A percentile compares a stretch with the other conserved stretches of the same genome.
Evolutionary conservation across 2,797 vertebrate genomes (phyloP).

Genomic region (Myotis myotis): DNA sequence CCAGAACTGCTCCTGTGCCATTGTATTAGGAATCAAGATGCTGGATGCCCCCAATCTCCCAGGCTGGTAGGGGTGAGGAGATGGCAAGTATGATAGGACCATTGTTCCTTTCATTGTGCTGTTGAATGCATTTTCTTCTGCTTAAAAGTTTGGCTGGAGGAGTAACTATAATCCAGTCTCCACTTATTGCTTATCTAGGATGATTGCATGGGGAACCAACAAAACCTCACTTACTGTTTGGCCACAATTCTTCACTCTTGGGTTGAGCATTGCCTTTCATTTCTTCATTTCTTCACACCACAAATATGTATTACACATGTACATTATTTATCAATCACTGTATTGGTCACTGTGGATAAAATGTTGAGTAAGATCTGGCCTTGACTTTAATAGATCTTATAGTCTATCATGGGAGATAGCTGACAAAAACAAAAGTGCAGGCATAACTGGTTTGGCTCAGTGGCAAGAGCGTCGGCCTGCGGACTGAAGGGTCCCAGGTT

Average conservation of each 20-base stretch:
- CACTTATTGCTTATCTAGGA: not conserved
- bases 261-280: not conserved
- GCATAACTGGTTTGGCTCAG: no score
- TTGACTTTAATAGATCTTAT: not conserved
- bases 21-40: constrained; percentile 26
- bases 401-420: not conserved
- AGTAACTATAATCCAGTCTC: not conserved
- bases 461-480: no score
- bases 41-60: not conserved
- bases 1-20: not conserved
- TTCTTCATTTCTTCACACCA: not conserved
- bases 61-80: not conserved
- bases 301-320: not conserved
- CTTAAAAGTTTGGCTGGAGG: not conserved
- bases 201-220: not conserved
- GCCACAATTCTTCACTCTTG: not conserved
- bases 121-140: constrained; percentile 24
- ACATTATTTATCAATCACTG: no score
- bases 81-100: not conserved
- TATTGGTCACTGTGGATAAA: not conserved
- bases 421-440: not conserved
- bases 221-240: not conserved
- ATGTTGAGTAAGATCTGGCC: not conserved
- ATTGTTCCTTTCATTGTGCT: not conserved
- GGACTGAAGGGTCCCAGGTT: no score